Conservation (phyloP, 1,140 invertebrate genomes). For the Cydia pomonella region DNA sequence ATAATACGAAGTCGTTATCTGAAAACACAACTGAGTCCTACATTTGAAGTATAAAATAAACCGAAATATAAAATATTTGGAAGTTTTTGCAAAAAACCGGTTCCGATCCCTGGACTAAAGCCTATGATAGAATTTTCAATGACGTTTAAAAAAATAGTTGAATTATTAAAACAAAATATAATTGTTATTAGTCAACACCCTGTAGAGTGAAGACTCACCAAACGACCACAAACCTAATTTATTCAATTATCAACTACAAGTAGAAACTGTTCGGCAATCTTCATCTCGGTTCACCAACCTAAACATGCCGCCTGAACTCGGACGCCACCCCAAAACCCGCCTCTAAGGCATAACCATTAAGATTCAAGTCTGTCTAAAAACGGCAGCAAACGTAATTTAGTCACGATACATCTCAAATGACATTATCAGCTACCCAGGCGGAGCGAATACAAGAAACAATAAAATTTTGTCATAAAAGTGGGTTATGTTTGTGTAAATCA, state of each 20-base stretch:
- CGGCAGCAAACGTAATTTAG: neutral
- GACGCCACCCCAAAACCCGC: neutral
- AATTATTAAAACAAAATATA: too few relatives aligned
- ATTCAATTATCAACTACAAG: conserved; percentile 44
- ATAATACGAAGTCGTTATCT: too few relatives aligned
- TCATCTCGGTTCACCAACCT: conserved; percentile 19
- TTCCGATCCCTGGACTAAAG: too few relatives aligned
- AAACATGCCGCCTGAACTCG: neutral
- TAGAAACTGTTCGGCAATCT: conserved; percentile 39
- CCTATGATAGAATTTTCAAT: too few relatives aligned
- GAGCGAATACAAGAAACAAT: conserved; percentile 32
- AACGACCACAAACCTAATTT: conserved; percentile 39
- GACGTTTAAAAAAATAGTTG: too few relatives aligned
- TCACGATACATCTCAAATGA: conserved; percentile 13
- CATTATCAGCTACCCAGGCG: conserved; percentile 32
- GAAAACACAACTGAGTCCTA: too few relatives aligned
- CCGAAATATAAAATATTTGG: too few relatives aligned
- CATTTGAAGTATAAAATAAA: too few relatives aligned
- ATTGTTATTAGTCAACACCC: neutral
- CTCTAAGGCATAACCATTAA: neutral
- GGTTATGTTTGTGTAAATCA: conserved; percentile 32
- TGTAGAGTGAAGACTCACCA: neutral
- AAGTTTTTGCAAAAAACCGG: too few relatives aligned
- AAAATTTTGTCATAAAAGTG: conserved; percentile 25
- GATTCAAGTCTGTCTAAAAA: neutral